These are phyloP conservation scores for Barypeithes pellucidus DNA, from an alignment of 2,888 invertebrate genomes.

Conservation along the genomic window DNA sequence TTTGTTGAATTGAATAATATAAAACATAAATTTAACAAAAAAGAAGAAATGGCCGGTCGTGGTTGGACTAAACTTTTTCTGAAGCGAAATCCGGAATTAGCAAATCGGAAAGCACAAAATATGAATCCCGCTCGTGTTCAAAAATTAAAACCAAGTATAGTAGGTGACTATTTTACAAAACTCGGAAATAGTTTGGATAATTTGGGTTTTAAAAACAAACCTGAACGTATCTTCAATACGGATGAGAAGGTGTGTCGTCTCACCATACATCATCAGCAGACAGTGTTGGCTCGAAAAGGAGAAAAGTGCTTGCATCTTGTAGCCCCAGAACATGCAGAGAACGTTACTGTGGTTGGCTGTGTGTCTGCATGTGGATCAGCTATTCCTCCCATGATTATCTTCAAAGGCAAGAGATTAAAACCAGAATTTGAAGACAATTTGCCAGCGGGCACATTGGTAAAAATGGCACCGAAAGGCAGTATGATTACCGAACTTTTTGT, in stretches of 20 bases:
- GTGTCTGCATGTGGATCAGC: conserved; percentile 58
- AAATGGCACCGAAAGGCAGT: not conserved
- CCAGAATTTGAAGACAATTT: conserved; percentile 55
- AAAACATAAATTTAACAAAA: too few relatives aligned
- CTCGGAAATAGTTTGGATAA: not conserved
- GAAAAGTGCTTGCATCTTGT: conserved; percentile 62
- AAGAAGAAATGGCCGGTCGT: too few relatives aligned
- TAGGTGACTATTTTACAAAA: conserved; percentile 59
- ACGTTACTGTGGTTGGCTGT: conserved; percentile 59
- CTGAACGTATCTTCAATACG: conserved; percentile 57
- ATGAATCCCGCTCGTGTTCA: too few relatives aligned
- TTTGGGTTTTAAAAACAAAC: conserved; percentile 40
- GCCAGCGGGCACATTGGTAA: conserved; percentile 34
- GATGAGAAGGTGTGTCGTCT: conserved; percentile 58
- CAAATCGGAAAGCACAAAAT: too few relatives aligned
- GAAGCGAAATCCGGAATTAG: too few relatives aligned
- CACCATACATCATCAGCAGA: conserved; percentile 60
- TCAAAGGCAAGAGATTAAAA: too few relatives aligned
- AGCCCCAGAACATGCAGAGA: conserved; percentile 62
- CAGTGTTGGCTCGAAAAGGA: conserved; percentile 60
- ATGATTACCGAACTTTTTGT: not conserved
- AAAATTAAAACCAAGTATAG: too few relatives aligned
- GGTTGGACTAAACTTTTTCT: too few relatives aligned
- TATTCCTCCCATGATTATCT: conserved; percentile 59
- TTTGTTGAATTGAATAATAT: too few relatives aligned